Base-by-base conservation (phyloP, 2,797 vertebrate species). In the Amphiprion clarkii region DNA sequence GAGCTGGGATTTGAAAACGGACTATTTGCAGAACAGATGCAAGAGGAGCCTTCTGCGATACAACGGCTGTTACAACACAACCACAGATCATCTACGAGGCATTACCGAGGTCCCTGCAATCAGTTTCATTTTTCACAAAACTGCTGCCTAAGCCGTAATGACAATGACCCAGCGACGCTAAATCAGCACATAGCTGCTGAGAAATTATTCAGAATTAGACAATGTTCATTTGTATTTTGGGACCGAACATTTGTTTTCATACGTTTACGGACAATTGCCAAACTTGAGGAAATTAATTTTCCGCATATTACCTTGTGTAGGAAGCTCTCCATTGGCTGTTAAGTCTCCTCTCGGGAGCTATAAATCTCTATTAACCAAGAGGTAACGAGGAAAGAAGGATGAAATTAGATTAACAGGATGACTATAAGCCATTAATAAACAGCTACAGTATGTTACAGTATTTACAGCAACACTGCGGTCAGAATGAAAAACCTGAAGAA, bases 11-110 rank as follows among this genome's bases (percentile, higher is more conserved):
- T 72, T 54, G 55, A 53, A 67, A 67, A 71, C 54, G 4, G 57
- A 36, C 63, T 60, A 61, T 77, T 80, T 61, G 71, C 74, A 76
- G 42, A 76, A 29, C 36, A 66, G 70, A 74, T 40, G 54, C 58
- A 33, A 33, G 46, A 74, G 60, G 68, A 79, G 39, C 27, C 1
- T 59, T 57, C 59, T 51, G 71, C 39, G 54, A 78, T 21, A 74
- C 57, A 56, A 9, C 2, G 81, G 86, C 89, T 91, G 88, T 88
- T 90, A 90, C 40, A 92, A 93, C 90, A 90, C 89, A 92, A 76
- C 86, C 71, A 31, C 16, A 19, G 55, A 79, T 16, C 57, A 54
- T 53, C 23, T 59, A 33, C n/a, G 33, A 46, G 25, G 49, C 39
- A 44, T 0, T 2, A 9, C 51, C n/a, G 23, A 57, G 66, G 31